These are phyloP conservation scores for Gobio gobio DNA, from an alignment of 2,113 vertebrate species.

Conservation along the genomic window DNA sequence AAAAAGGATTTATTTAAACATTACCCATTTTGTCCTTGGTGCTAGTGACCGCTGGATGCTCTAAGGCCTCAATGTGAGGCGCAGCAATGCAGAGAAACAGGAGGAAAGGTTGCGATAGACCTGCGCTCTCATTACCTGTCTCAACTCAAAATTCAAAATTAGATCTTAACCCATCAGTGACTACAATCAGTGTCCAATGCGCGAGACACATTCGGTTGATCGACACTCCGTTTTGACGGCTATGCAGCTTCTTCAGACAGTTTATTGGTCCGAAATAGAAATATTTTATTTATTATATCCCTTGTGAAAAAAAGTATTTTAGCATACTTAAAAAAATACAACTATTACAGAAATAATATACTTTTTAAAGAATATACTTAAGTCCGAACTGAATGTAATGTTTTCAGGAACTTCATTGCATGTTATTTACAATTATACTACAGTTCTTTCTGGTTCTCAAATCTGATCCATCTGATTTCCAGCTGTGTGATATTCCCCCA, in stretches of 20 bases:
- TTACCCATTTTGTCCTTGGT: constrained; percentile 50
- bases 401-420: too few species aligned
- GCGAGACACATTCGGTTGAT: background rate
- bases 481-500: too few species aligned
- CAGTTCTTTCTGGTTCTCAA: too few species aligned
- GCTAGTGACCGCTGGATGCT: constrained; percentile 63
- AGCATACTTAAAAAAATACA: too few species aligned
- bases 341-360: too few species aligned
- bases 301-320: too few species aligned
- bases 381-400: too few species aligned
- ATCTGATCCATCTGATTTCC: too few species aligned
- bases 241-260: background rate
- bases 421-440: too few species aligned
- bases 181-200: background rate
- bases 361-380: too few species aligned
- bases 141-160: background rate
- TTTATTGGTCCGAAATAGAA: background rate
- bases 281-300: too few species aligned
- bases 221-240: background rate
- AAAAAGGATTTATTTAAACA: constrained; percentile 66
- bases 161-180: background rate
- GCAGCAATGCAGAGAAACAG: constrained; percentile 58
- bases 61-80: constrained; percentile 78
- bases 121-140: constrained; percentile 77
- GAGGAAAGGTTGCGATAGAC: background rate